Evolutionary conservation across 2,797 vertebrate genomes (phyloP).

Genomic region (Bovichtus variegatus): DNA sequence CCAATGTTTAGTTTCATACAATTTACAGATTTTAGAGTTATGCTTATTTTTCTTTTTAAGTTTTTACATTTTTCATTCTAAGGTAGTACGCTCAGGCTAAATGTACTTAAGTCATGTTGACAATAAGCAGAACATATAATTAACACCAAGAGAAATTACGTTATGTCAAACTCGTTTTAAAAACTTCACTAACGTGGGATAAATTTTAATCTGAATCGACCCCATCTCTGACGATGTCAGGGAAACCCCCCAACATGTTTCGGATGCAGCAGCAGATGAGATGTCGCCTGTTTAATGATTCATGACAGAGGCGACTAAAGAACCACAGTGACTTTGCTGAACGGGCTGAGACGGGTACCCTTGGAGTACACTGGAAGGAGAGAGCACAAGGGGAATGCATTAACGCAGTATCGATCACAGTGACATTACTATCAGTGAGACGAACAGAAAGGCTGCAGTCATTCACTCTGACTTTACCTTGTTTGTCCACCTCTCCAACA

Average conservation of each 20-base stretch:
- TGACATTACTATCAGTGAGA: slow-evolving; percentile 66
- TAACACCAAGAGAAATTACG: neutral
- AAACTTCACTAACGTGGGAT: neutral
- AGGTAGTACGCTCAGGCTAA: neutral
- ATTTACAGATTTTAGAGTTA: neutral
- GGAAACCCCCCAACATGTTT: slow-evolving; percentile 25
- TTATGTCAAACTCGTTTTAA: neutral
- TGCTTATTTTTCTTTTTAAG: neutral
- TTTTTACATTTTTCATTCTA: neutral
- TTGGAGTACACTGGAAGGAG: slow-evolving; percentile 53
- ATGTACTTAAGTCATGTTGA: neutral
- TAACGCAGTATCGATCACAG: slow-evolving; percentile 70
- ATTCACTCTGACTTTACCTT: slow-evolving; percentile 26
- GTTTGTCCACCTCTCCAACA: neutral
- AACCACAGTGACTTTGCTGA: slow-evolving; percentile 52
- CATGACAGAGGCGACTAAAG: slow-evolving; percentile 28
- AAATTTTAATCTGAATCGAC: neutral
- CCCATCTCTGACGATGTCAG: neutral
- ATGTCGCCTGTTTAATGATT: slow-evolving; percentile 54
- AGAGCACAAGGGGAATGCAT: slow-evolving; percentile 60
- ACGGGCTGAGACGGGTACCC: slow-evolving; percentile 43
- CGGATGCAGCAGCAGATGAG: neutral
- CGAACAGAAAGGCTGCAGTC: slow-evolving; percentile 49
- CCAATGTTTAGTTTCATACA: neutral
- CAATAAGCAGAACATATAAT: neutral